Base-by-base conservation (phyloP, 2,888 invertebrate species). In the Synanthedon tipuliformis region DNA sequence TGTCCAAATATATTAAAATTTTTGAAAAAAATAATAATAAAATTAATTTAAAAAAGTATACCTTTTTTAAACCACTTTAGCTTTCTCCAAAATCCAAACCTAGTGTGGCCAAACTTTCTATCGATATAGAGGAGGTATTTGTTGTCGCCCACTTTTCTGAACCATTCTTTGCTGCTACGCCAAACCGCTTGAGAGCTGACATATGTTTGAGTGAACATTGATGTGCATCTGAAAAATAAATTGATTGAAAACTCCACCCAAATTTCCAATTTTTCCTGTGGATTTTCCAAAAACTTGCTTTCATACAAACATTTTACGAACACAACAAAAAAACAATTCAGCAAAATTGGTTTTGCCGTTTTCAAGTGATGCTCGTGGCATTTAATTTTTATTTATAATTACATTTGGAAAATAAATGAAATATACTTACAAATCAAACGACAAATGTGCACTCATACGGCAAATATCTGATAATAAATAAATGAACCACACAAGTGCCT, bases 391-490 rank as follows among this genome's bases (percentile, higher is more conserved):
- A 11, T 41, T 41, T 41, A 41, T 49, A 49, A 12, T 49, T 10
- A 53, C 34, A 61, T 52, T 27, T 15, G 51, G 53, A 51, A 49
- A 5, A 40, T 45, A 45, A 45, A 45, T 45, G 12, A 50, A 52
- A 45, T 45, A 51, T 52, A 91, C 92, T 91, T 84, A 92, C 93
- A 93, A 84, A 71, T 93, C 92, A 76, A 91, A 89, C 53, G 90
- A 88, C 56, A 93, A 88, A 73, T 92, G 92, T 45, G 90, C 84
- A 71, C 94, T 95, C 88, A 95, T 91, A 55, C 92, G 91, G 61
- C 93, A 90, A 61, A 95, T 93, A 75, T 95, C 95, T 27, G 92
- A 93, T 23, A 95, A 89, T 63, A 95, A 84, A 80, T 93, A 92
- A 59, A 93, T 84, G 55, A 95, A 90, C 95, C 95, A 95, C 55